These are phyloP conservation scores for Hylaeus anthracinus DNA, from an alignment of 1,140 invertebrate genomes.

Conservation along the genomic window DNA sequence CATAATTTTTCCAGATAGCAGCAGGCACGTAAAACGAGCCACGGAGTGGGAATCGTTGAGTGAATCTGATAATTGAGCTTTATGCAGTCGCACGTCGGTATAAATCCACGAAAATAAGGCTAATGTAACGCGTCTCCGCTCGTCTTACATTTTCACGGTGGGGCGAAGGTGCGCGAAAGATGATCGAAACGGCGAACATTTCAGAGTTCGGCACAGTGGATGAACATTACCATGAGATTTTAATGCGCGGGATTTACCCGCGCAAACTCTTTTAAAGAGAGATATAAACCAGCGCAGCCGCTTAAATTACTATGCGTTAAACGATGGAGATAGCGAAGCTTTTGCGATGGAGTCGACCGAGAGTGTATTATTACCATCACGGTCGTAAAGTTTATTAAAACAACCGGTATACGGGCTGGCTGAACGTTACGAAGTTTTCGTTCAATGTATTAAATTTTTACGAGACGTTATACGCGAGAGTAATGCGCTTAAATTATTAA, in stretches of 20 bases:
- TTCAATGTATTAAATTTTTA: not conserved
- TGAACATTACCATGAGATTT: constrained; percentile 10
- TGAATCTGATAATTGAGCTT: constrained; percentile 72
- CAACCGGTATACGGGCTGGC: not conserved
- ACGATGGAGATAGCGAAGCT: constrained; percentile 16
- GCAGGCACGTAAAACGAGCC: constrained; percentile 12
- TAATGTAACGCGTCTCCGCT: constrained; percentile 50
- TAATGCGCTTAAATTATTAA: not conserved
- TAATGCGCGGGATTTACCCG: constrained; percentile 15
- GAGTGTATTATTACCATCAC: not conserved
- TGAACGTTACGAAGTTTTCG: not conserved
- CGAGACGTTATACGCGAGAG: not conserved
- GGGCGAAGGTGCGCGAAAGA: not conserved
- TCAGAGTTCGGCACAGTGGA: not conserved
- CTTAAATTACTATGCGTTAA: constrained; percentile 52
- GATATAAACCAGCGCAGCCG: constrained; percentile 13
- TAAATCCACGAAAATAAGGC: constrained; percentile 68
- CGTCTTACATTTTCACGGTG: constrained; percentile 58
- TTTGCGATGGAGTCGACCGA: constrained; percentile 34
- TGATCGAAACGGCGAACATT: constrained; percentile 25
- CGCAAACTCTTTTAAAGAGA: constrained; percentile 1
- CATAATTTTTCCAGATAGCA: constrained; percentile 59
- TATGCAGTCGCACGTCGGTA: constrained; percentile 71
- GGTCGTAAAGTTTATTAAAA: not conserved
- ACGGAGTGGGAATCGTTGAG: constrained; percentile 28